Evolutionary conservation across 2,113 vertebrate species (phyloP).

Genomic region (Urocitellus parryii): DNA sequence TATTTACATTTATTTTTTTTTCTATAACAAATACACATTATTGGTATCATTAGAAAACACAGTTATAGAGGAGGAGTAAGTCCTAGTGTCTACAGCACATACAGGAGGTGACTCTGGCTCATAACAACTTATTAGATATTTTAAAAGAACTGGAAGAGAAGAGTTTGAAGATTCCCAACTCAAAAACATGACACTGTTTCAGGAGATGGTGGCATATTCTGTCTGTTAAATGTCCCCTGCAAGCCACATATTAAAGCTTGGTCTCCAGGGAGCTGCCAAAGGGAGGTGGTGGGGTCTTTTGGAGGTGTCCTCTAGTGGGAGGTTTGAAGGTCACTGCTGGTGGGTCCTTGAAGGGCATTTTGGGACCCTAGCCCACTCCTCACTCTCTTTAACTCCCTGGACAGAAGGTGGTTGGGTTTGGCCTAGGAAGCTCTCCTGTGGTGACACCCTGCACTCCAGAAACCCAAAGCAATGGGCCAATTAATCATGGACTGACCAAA

Average conservation of each 20-base stretch:
- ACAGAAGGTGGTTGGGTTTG: background rate
- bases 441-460: too few species aligned
- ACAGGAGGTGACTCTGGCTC: too few species aligned
- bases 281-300: too few species aligned
- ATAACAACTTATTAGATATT: background rate
- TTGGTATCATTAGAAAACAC: background rate
- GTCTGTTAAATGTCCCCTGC: background rate
- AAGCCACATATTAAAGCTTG: too few species aligned
- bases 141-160: background rate
- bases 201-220: background rate
- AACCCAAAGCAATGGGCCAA: background rate
- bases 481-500: background rate
- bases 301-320: background rate
- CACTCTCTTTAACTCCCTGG: background rate
- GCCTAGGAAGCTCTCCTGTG: too few species aligned
- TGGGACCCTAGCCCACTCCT: background rate
- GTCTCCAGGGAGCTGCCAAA: background rate
- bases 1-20: slow-evolving; percentile 9
- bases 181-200: background rate
- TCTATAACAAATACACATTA: background rate
- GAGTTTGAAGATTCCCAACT: background rate
- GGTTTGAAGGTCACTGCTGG: background rate
- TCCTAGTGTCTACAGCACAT: background rate
- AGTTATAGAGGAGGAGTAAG: background rate
- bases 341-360: background rate